phyloP scores from a whole-genome alignment of 2,113 vertebrate species.

The Thomomys bottae region DNA sequence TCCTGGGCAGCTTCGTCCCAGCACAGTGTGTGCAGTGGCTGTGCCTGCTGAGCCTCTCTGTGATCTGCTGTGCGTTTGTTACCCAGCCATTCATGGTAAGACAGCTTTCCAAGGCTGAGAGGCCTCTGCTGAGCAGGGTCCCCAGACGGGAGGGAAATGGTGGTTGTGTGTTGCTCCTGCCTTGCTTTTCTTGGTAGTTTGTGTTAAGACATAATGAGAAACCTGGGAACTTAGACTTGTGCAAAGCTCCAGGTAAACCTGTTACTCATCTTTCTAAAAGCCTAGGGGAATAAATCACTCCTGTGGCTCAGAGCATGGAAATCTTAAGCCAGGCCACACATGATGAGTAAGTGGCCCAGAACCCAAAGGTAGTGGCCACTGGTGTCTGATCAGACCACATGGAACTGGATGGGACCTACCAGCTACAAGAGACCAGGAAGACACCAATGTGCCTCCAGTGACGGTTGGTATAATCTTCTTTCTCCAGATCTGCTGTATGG shows the following conservation, averaged over 20 bases:
- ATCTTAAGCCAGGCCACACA: not conserved
- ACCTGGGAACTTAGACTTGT: not conserved
- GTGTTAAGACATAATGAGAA: not conserved
- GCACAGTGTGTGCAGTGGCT: constrained; percentile 84
- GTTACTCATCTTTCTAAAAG: not conserved
- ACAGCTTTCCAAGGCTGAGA: fast-evolving
- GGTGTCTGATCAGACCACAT: not conserved
- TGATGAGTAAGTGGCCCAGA: fast-evolving
- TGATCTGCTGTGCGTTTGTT: constrained; percentile 85
- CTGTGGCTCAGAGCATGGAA: fast-evolving
- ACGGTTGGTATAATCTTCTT: fast-evolving
- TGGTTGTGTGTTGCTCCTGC: fast-evolving
- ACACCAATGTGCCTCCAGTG: fast-evolving
- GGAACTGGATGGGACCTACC: not conserved
- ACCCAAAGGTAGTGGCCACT: no score
- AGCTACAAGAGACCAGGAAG: not conserved
- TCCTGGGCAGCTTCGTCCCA: constrained; percentile 83
- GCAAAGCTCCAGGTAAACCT: no score
- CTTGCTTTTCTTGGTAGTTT: not conserved
- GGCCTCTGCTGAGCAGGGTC: fast-evolving
- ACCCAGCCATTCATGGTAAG: constrained; percentile 87
- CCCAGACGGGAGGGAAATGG: fast-evolving
- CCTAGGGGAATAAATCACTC: fast-evolving
- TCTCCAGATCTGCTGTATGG: constrained; percentile 83
- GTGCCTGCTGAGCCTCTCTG: constrained; percentile 85